These are phyloP conservation scores for Sycophaga agraensis DNA, from an alignment of 1,140 invertebrate species.

Conservation along the genomic window DNA sequence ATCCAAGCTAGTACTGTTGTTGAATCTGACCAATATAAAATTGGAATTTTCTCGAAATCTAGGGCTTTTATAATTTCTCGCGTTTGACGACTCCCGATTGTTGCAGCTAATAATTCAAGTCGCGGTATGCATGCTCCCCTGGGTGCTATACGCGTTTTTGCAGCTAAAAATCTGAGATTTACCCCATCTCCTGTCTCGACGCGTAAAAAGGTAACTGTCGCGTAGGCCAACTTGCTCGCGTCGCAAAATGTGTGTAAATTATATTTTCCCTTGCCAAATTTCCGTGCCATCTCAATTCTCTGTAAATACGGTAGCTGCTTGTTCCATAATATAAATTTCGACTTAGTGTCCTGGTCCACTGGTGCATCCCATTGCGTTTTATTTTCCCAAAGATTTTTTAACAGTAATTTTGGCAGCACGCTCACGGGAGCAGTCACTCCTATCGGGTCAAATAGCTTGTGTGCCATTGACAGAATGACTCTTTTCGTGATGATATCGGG, in stretches of 20 bases:
- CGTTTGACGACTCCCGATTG: slow-evolving; percentile 39
- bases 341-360: slow-evolving; percentile 18
- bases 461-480: slow-evolving; percentile 32
- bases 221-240: slow-evolving; percentile 42
- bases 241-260: slow-evolving; percentile 44
- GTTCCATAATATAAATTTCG: slow-evolving; percentile 32
- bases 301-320: slow-evolving; percentile 24
- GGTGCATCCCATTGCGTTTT: slow-evolving; percentile 36
- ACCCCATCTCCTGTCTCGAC: slow-evolving; percentile 25
- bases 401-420: slow-evolving; percentile 35
- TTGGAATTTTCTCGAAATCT: slow-evolving; percentile 17
- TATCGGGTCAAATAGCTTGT: slow-evolving; percentile 43
- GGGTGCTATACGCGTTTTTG: slow-evolving; percentile 7
- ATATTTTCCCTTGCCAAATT: slow-evolving; percentile 26
- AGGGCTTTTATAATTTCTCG: slow-evolving; percentile 18
- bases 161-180: slow-evolving; percentile 5
- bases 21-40: slow-evolving; percentile 25
- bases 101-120: slow-evolving; percentile 44
- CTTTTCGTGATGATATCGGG: slow-evolving; percentile 26
- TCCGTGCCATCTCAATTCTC: slow-evolving; percentile 34
- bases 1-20: slow-evolving; percentile 25
- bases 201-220: slow-evolving; percentile 39
- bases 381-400: slow-evolving; percentile 35
- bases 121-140: slow-evolving; percentile 24
- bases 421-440: slow-evolving; percentile 39